Percentiles rank a stretch among this genome's conserved stretches.
These are phyloP conservation scores for Calameuta pallipes DNA, from an alignment of 2,888 invertebrate species.

Conservation along the genomic window DNA sequence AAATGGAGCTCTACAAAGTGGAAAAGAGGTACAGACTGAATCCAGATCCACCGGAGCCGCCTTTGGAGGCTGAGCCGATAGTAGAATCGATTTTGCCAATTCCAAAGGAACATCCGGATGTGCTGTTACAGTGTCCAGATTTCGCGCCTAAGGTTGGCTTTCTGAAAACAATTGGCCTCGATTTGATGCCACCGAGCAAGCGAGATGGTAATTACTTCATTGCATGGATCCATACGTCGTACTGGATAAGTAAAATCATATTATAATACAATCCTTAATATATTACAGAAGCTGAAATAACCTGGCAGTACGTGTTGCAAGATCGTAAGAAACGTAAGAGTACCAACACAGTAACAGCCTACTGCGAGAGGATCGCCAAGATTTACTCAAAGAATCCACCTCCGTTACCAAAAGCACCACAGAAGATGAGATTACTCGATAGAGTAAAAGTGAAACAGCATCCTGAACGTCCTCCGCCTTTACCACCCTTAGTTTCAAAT, in stretches of 20 bases:
- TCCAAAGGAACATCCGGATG: conserved; percentile 68
- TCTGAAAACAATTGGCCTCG: conserved; percentile 71
- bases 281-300: conserved; percentile 71
- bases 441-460: conserved; percentile 50
- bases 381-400: conserved; percentile 57
- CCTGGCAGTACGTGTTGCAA: conserved; percentile 74
- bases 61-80: conserved; percentile 56
- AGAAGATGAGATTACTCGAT: conserved; percentile 58
- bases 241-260: not conserved
- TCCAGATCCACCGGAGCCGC: conserved; percentile 68
- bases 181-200: conserved; percentile 68
- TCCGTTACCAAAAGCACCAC: conserved; percentile 48
- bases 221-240: not conserved
- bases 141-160: conserved; percentile 72
- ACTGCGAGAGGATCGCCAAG: conserved; percentile 63
- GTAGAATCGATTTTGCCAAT: conserved; percentile 67
- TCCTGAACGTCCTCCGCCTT: conserved; percentile 47
- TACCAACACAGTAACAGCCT: conserved; percentile 66
- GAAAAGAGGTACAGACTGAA: conserved; percentile 70
- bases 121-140: conserved; percentile 66
- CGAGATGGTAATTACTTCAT: conserved; percentile 70
- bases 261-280: not conserved
- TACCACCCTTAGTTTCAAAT: conserved; percentile 55
- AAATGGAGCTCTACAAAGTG: conserved; percentile 72
- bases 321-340: conserved; percentile 73